Base-by-base conservation (phyloP, 2,113 vertebrate genomes). In the Mobula birostris region DNA sequence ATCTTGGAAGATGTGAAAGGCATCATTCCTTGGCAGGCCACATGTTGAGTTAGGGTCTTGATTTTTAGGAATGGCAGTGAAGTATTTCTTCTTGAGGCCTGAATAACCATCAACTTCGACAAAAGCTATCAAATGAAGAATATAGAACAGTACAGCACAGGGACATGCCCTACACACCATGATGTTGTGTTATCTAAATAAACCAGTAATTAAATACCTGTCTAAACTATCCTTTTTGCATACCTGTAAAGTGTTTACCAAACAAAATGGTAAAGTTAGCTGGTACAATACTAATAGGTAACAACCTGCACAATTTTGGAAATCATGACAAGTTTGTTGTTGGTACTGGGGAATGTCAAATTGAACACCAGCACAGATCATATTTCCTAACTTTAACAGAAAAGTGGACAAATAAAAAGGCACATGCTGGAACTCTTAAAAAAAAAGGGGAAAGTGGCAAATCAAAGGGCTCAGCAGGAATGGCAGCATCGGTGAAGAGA, bases 1-100 rank as follows among this genome's bases (percentile, higher is more conserved):
- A 95, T 99, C 97, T 74, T 98, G 96, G 96, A 99, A 99, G 7
- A 99, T 95, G 94, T 98, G 98, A 95, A 99, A 99, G 76, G 99
- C 97, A 0, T 99, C 98, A 1, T 96, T 95, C 56, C 98, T 96
- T 0, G 99, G 98, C 95, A 99, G 94, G 2, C 99, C 99, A 0
- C 99, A 99, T 95, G 97, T 99, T 24, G 96, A 97, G 97, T 99
- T 99, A 5, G 96, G 96, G 27, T 95, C 96, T 15, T 95, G 97
- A 61, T 95, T 94, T 5, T 96, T 97, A 19, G 99, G 98, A 90
- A 99, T 96, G 94, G 99, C 98, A 0, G 94, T 76, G 0, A 96
- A 95, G 94, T 99, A 99, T 68, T 97, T 97, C 15, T 96, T 95
- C 95, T 97, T 96, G 95, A 99, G 95, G 7, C 96, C 98, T 21